Evolutionary conservation across 1,140 invertebrate genomes (phyloP), one percentile per base, ranked within the genome.

Genomic region (Pinna nobilis): DNA sequence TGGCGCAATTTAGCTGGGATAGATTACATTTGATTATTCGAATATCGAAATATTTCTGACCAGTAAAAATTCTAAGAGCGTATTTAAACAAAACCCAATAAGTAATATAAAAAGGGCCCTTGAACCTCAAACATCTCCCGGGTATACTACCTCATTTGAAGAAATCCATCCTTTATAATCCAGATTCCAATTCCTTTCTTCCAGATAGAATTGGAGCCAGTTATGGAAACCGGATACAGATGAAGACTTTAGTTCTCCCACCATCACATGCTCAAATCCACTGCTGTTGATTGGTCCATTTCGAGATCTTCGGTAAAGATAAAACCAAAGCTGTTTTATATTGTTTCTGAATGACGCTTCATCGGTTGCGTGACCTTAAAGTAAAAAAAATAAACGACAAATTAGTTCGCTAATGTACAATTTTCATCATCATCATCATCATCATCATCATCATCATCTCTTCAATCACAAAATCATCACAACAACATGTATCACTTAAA

Each of bases 291-390:
- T 18, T 9, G 44, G n/a, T 15, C 53, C 65, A 41, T 30, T 60
- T 18, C 53, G 53, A 68, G 75, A 73, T 50, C 84, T 64, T 18
- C 73, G 59, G 64, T 85, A 86, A 11, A 75, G 67, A 18, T 73
- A 68, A 39, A 86, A 86, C 85, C 85, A 86, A 15, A 86, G 49
- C 3, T 76, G 53, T 28, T 78, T 63, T 18, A 86, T 39, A 23
- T 67, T 51, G 18, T 73, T 60, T 33, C 59, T 73, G 68, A 86
- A 86, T 11, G 33, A n/a, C 0, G 60, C 47, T 5, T 53, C 41
- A 51, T 33, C 53, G 3, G 57, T 13, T 1, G 71, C 64, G 18
- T 66, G 13, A 1, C 70, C 78, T 79, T 33, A 25, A 39, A n/a
- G n/a, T n/a, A n/a, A n/a, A n/a, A n/a, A n/a, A n/a, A n/a, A n/a